Evolutionary conservation across 2,888 invertebrate species (phyloP), one percentile per base, ranked within the genome.

Genomic region (Apeira syringaria): DNA sequence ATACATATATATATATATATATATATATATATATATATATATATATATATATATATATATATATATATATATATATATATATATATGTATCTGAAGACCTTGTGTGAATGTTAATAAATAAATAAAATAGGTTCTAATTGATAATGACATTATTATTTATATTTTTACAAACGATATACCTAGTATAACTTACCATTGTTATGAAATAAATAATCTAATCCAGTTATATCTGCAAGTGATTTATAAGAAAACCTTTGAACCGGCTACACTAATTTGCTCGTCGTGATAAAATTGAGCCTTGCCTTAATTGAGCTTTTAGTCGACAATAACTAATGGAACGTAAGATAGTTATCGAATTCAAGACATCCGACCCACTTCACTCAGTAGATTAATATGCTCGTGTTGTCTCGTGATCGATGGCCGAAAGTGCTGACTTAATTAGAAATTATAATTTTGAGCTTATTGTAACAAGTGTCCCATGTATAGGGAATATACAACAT

Each of bases 221-320:
- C 24, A 15, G 9, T 24, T 13, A 15, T 10, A 22, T 10, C 2
- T 6, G 7, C 12, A 22, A 32, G 22, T 22, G n/a, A n/a, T n/a
- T n/a, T 32, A 22, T 22, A 26, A 8, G 18, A 13, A 8, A 45
- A 46, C 38, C 40, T 50, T n/a, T 44, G 42, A 38, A 27, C 35
- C 39, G 36, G 11, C 35, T 15, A 39, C 39, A 24, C 42, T 47
- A 47, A 50, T 50, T 50, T 50, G 46, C 25, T 38, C 26, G 39
- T 61, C 71, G 66, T 74, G 74, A 71, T 67, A 60, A n/a, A n/a
- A n/a, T n/a, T n/a, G n/a, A n/a, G n/a, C n/a, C n/a, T 50, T 46
- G 47, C 59, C 65, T 67, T 75, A 77, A 79, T 79, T 77, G 71
- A 78, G 77, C 72, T 78, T 73, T 78, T 79, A 79, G 69, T 66